Conservation (phyloP, 2,113 vertebrate genomes). For the Taxidea taxus region DNA sequence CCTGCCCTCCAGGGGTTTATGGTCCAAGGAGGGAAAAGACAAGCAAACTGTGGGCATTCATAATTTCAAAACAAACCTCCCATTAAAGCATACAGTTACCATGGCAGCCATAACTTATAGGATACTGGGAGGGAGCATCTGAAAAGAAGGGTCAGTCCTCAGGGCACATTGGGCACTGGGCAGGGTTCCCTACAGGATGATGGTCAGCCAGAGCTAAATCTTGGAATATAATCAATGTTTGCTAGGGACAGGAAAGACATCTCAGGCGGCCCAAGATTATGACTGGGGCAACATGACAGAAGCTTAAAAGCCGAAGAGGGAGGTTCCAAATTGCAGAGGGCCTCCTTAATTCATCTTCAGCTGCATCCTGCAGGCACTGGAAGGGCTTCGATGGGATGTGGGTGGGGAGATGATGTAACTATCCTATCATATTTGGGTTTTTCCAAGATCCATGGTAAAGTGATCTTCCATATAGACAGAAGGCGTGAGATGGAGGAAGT, state of each 20-base stretch:
- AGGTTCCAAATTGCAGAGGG: background rate
- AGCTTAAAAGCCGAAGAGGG: background rate
- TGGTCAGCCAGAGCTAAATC: background rate
- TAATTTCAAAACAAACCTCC: background rate
- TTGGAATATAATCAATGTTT: background rate
- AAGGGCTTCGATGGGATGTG: background rate
- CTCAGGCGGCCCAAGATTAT: background rate
- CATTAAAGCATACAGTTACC: background rate
- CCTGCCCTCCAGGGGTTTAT: background rate
- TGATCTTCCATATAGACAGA: background rate
- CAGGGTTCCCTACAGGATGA: background rate
- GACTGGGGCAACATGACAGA: background rate
- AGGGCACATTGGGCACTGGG: background rate
- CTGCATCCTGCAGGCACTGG: background rate
- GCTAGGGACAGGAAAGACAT: accelerated
- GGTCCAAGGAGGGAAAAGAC: background rate
- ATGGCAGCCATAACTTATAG: background rate
- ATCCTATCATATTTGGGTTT: background rate
- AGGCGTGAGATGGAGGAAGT: background rate
- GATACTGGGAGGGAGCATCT: background rate
- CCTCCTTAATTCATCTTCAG: background rate
- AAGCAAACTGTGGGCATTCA: background rate
- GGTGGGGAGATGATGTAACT: background rate
- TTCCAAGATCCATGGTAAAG: background rate
- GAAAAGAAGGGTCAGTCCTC: background rate